phyloP scores from a whole-genome alignment of 92 coral and sea anemone genomes.

The Heliopora coerulea region DNA sequence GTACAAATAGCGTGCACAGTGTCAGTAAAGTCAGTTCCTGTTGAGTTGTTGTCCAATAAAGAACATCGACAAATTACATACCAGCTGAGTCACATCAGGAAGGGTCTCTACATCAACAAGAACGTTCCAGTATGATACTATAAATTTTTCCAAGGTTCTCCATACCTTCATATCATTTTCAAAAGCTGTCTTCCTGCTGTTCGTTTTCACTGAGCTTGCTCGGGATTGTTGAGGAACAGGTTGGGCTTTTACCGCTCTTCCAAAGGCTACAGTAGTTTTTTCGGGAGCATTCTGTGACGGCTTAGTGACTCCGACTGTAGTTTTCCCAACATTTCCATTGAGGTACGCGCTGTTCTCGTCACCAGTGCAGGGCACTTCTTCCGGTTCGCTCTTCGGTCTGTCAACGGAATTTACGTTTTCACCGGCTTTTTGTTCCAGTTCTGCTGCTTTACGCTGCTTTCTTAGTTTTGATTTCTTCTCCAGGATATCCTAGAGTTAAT shows the following conservation, averaged over 20 bases:
- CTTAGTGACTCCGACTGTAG: slow-evolving; percentile 9
- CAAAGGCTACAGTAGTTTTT: slow-evolving; percentile 74
- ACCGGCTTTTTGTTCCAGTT: slow-evolving; percentile 20
- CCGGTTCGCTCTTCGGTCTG: slow-evolving; percentile 33
- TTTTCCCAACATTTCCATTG: slow-evolving; percentile 15
- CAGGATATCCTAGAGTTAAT: slow-evolving; percentile 35
- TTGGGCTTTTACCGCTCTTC: slow-evolving; percentile 72
- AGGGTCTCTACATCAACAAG: too few relatives aligned
- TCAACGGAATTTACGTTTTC: slow-evolving; percentile 58
- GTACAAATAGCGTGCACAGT: too few relatives aligned
- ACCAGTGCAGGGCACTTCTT: slow-evolving; percentile 19
- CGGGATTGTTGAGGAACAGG: slow-evolving; percentile 15
- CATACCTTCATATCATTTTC: slow-evolving; percentile 59
- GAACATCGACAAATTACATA: too few relatives aligned
- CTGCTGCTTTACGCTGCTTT: slow-evolving; percentile 12
- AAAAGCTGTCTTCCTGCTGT: slow-evolving; percentile 13
- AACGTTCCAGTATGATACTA: too few relatives aligned
- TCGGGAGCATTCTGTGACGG: slow-evolving; percentile 22
- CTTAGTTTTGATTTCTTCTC: slow-evolving; percentile 27
- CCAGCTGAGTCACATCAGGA: too few relatives aligned
- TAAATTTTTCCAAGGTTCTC: too few relatives aligned
- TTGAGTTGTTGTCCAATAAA: too few relatives aligned
- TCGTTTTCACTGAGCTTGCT: slow-evolving; percentile 19
- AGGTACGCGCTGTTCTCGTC: slow-evolving; percentile 19
- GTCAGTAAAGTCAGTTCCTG: too few relatives aligned